phyloP scores from a whole-genome alignment of 2,113 vertebrate genomes.

The Alouatta palliata region DNA sequence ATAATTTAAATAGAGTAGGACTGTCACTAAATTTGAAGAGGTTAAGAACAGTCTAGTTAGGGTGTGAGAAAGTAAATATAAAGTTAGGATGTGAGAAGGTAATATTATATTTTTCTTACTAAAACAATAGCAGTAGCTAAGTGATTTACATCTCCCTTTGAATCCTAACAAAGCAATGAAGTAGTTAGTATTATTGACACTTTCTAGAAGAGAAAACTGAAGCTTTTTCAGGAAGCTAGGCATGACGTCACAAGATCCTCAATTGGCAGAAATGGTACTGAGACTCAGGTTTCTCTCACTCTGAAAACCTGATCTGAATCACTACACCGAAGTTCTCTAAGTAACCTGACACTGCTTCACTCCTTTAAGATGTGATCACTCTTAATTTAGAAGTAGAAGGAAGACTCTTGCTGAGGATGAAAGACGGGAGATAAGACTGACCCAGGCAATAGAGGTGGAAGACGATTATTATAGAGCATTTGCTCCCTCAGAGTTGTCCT shows the following conservation, averaged over 20 bases:
- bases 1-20: not conserved
- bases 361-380: not conserved
- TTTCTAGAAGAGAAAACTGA: not conserved
- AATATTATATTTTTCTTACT: not conserved
- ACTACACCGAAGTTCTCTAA: not conserved
- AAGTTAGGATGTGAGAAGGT: not conserved
- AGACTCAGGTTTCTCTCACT: not conserved
- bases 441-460: fast-evolving
- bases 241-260: not conserved
- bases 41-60: not conserved
- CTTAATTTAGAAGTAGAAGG: not conserved
- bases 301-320: not conserved
- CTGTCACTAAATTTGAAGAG: not conserved
- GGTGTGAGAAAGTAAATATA: not conserved
- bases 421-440: not conserved
- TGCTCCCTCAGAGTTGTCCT: too few relatives aligned
- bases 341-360: not conserved
- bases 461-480: fast-evolving
- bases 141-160: not conserved
- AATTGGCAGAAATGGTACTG: not conserved
- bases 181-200: not conserved
- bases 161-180: not conserved
- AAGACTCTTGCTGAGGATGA: not conserved
- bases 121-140: not conserved
- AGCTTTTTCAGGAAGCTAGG: not conserved